Evolutionary conservation across 2,888 invertebrate genomes (phyloP), one percentile per base, ranked within the genome.

Genomic region (Cinara cedri): DNA sequence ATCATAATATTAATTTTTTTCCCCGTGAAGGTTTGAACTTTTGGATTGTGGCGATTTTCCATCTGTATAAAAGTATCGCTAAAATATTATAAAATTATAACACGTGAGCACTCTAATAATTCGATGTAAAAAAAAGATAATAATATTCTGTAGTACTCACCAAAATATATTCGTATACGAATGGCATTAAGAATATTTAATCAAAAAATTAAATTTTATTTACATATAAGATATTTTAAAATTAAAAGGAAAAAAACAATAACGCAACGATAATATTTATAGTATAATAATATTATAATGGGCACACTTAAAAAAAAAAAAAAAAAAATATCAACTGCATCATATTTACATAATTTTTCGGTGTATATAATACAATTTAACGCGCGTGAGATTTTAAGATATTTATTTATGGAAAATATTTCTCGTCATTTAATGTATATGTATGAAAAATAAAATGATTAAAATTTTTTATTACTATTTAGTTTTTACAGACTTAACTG

Each of bases 401-500:
- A 51, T n/a, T 70, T 70, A 54, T 70, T 34, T 16, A 55, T 42
- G 70, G 21, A 55, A 70, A 55, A 54, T 46, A 72, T 46, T 26
- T 71, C 49, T 60, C 34, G 34, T 4, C 10, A 46, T 72, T 55
- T 14, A 13, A 42, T 21, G 9, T 46, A 46, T 34, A 44, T 10
- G 10, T 24, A 68, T 1, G 24, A 44, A 44, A 34, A 34, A 34
- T 4, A 6, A 34, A 44, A 57, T 14, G 21, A 55, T 44, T 44
- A 49, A 62, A 60, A 72, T 24, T 60, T 57, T 72, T 34, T 34
- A 34, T n/a, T n/a, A n/a, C n/a, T n/a, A n/a, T 34, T 49, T 72
- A 46, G 26, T 60, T 72, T 72, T 49, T 44, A 72, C 72, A n/a
- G 49, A 14, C 60, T 72, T 72, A 72, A 46, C 24, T 60, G 57